A percentile compares a stretch with the other conserved stretches of the same genome.
phyloP scores from a whole-genome alignment of 2,797 vertebrate genomes.

The Enteromius afrohamiltoni region DNA sequence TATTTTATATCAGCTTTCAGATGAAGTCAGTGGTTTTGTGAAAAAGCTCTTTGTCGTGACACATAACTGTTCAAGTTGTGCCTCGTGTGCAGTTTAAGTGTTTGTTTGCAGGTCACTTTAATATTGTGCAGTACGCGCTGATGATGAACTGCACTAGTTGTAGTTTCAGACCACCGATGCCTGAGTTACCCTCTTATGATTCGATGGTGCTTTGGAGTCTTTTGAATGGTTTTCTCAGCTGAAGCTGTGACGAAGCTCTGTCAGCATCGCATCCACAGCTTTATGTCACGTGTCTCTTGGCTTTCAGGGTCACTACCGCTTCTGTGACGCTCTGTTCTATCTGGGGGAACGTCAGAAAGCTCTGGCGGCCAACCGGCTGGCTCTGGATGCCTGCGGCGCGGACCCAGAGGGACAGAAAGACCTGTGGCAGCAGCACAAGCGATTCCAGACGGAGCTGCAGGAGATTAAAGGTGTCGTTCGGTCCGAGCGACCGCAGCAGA shows the following conservation, averaged over 20 bases:
- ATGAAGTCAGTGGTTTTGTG: too few relatives aligned
- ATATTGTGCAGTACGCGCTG: background rate
- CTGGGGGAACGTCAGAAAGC: constrained; percentile 80
- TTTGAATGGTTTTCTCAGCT: background rate
- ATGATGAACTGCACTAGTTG: too few relatives aligned
- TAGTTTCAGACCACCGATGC: too few relatives aligned
- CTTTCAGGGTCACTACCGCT: constrained; percentile 90
- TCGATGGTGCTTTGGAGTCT: background rate
- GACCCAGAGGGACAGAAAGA: constrained; percentile 83
- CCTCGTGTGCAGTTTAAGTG: background rate
- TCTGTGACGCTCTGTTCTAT: constrained; percentile 87
- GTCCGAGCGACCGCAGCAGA: background rate
- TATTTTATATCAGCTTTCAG: too few relatives aligned
- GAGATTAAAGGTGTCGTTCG: constrained; percentile 49
- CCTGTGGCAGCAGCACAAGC: constrained; percentile 79
- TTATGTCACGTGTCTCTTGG: background rate
- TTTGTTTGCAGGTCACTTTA: background rate
- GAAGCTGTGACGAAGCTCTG: background rate
- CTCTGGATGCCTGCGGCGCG: constrained; percentile 76
- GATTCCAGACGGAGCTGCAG: constrained; percentile 68
- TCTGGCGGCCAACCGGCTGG: constrained; percentile 80
- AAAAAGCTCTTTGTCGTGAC: too few relatives aligned
- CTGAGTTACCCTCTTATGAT: background rate
- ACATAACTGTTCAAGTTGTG: too few relatives aligned
- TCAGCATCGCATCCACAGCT: background rate